Evolutionary conservation across 2,888 invertebrate species (phyloP).

Genomic region (Tortrix viridana): DNA sequence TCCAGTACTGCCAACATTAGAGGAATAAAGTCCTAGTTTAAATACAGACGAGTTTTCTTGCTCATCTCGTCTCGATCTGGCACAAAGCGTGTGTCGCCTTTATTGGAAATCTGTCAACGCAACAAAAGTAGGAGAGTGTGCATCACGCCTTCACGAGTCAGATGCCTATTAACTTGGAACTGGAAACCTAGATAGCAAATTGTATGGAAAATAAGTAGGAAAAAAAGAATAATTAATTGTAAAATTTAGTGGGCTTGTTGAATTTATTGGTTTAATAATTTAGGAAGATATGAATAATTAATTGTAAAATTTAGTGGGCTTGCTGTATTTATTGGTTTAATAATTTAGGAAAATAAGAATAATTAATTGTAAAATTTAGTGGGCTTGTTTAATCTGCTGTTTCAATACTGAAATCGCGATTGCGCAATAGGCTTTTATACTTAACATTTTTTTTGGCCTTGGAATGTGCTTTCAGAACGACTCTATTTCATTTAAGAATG

Average conservation of each 20-base stretch:
- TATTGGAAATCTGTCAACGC: slow-evolving; percentile 13
- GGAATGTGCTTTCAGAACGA: no score
- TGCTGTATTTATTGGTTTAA: no score
- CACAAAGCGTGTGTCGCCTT: slow-evolving; percentile 3
- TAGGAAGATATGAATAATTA: neutral
- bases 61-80: neutral
- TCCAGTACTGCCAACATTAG: neutral
- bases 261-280: no score
- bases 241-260: no score
- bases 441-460: no score
- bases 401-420: no score
- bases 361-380: no score
- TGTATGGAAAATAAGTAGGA: neutral
- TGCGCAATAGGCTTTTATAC: no score
- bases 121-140: slow-evolving; percentile 10
- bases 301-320: no score
- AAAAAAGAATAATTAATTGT: no score
- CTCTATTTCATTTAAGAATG: no score
- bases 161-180: neutral
- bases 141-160: neutral
- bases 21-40: neutral
- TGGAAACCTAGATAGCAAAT: neutral
- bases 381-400: no score
- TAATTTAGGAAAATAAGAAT: neutral
- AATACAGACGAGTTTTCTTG: slow-evolving; percentile 1